phyloP scores from a whole-genome alignment of 2,888 invertebrate species.

The Augochlorella aurata region DNA sequence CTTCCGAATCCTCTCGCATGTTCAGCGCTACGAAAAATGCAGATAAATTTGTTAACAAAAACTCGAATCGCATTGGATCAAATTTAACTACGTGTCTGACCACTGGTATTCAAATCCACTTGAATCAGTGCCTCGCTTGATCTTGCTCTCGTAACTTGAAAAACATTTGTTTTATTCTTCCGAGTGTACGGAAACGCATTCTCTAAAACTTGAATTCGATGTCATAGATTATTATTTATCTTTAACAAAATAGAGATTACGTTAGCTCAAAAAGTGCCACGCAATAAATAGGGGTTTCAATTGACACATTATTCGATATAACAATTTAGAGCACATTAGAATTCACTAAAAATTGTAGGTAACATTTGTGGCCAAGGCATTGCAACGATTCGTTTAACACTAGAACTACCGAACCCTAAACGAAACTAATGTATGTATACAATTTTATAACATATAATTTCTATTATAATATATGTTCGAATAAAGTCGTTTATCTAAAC shows the following conservation, averaged over 20 bases:
- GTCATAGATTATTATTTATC: background rate
- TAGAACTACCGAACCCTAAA: too few species aligned
- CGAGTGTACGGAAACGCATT: background rate
- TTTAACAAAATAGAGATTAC: background rate
- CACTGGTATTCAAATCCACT: conserved; percentile 20
- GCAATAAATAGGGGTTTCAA: background rate
- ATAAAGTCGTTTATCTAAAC: too few species aligned
- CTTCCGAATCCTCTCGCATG: background rate
- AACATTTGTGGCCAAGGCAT: too few species aligned
- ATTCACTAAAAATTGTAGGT: too few species aligned
- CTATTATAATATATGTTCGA: too few species aligned
- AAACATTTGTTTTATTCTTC: background rate
- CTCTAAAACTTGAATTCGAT: too few species aligned
- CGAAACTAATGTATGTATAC: too few species aligned
- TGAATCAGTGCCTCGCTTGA: background rate
- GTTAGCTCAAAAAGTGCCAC: background rate
- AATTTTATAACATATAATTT: too few species aligned
- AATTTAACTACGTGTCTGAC: conserved; percentile 12
- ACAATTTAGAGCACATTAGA: too few species aligned
- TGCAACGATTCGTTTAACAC: too few species aligned
- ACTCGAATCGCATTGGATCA: background rate
- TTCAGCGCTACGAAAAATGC: background rate
- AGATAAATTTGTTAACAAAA: background rate
- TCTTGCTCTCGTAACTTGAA: background rate
- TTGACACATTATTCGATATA: too few species aligned